Percentiles rank a stretch among this genome's conserved stretches.
phyloP scores from a whole-genome alignment of 23 tunicate genomes.

The Ciona savignyi region DNA sequence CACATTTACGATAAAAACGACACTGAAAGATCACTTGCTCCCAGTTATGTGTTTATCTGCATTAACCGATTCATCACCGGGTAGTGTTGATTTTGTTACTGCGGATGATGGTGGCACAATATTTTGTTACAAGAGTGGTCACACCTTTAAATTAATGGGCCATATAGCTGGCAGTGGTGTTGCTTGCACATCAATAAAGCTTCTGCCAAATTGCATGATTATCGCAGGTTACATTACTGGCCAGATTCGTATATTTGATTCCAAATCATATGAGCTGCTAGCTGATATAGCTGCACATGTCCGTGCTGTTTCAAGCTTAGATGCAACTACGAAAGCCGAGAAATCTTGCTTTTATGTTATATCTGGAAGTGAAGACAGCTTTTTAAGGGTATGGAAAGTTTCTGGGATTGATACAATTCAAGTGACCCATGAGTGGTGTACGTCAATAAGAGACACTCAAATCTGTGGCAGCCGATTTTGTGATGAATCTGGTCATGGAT shows the following conservation, averaged over 20 bases:
- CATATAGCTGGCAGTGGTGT: constrained; percentile 32
- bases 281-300: constrained; percentile 62
- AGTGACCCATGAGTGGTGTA: constrained; percentile 63
- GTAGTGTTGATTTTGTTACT: constrained; percentile 47
- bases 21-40: constrained; percentile 3
- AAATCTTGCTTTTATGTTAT: constrained; percentile 24
- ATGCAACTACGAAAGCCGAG: neutral
- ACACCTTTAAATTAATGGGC: constrained; percentile 19
- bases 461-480: constrained; percentile 50
- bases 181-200: constrained; percentile 45
- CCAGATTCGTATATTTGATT: constrained; percentile 46
- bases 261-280: neutral
- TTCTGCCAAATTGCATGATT: constrained; percentile 21
- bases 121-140: constrained; percentile 24
- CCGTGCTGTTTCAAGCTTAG: constrained; percentile 55
- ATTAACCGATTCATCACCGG: neutral
- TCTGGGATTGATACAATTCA: constrained; percentile 13
- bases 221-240: constrained; percentile 48
- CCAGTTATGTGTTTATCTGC: neutral
- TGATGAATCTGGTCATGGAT: constrained; percentile 10
- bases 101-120: constrained; percentile 69
- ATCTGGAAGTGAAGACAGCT: constrained; percentile 82
- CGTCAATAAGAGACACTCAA: constrained; percentile 32
- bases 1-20: neutral
- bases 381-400: constrained; percentile 62